phyloP scores from a whole-genome alignment of 2,797 vertebrate species.

The Emys orbicularis region DNA sequence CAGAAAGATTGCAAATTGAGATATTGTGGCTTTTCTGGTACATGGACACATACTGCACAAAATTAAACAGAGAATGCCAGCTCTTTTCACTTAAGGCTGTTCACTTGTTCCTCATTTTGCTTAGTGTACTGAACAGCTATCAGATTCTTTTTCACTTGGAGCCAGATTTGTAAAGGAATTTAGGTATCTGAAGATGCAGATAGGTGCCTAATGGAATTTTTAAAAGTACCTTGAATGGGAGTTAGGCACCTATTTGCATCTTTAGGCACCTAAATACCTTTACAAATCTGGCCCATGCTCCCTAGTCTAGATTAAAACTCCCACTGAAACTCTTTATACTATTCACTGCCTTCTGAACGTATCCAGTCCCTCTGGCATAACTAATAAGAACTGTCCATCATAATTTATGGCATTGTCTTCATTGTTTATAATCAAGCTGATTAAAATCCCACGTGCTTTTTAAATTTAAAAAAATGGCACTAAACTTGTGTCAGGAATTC shows the following conservation, averaged over 20 bases:
- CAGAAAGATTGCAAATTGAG: not conserved
- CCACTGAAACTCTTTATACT: not conserved
- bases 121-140: not conserved
- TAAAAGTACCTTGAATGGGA: too few relatives aligned
- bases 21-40: not conserved
- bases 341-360: not conserved
- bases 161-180: too few relatives aligned
- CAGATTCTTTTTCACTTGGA: not conserved
- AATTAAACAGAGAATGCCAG: not conserved
- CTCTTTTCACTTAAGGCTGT: accelerated
- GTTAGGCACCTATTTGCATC: too few relatives aligned
- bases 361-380: too few relatives aligned
- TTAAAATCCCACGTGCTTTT: not conserved
- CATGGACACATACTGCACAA: accelerated
- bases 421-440: not conserved
- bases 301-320: not conserved
- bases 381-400: not conserved
- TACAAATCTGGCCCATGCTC: not conserved
- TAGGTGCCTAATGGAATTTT: too few relatives aligned
- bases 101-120: not conserved
- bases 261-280: too few relatives aligned
- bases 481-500: not conserved
- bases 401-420: not conserved
- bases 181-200: too few relatives aligned
- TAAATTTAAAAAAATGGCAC: not conserved